Percentiles rank a stretch among this genome's conserved stretches.
Conservation (phyloP, 2,888 invertebrate species). For the Baccha elongata region DNA sequence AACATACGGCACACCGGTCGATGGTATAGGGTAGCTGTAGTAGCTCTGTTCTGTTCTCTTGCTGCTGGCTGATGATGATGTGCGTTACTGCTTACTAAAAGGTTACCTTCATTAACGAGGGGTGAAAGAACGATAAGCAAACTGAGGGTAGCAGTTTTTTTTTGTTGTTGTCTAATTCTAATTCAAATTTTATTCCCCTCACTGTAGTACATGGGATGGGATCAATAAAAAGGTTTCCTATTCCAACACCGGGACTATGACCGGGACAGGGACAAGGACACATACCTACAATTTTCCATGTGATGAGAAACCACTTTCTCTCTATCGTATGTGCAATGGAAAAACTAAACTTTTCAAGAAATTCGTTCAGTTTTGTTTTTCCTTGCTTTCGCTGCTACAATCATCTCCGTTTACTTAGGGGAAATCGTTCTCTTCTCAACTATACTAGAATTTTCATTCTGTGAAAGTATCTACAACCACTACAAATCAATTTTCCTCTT, state of each 20-base stretch:
- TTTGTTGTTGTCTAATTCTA: constrained; percentile 10
- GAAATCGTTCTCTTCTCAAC: constrained; percentile 50
- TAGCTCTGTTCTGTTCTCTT: not conserved
- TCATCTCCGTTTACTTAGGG: constrained; percentile 36
- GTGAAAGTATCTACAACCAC: constrained; percentile 54
- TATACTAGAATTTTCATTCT: constrained; percentile 36
- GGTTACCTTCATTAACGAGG: constrained; percentile 67
- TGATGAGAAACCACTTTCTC: constrained; percentile 57
- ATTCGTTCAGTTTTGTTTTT: constrained; percentile 70
- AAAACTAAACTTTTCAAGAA: constrained; percentile 68
- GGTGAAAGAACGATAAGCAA: constrained; percentile 70
- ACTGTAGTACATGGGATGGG: constrained; percentile 6
- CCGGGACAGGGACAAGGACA: constrained; percentile 19
- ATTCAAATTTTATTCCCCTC: constrained; percentile 51
- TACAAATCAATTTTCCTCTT: constrained; percentile 62
- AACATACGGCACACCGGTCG: constrained; percentile 68
- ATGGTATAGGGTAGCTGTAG: constrained; percentile 9
- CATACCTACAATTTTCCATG: constrained; percentile 44
- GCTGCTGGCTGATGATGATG: constrained; percentile 51
- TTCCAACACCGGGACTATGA: constrained; percentile 26
- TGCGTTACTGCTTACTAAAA: constrained; percentile 22
- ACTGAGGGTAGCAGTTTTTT: constrained; percentile 64
- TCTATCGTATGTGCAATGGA: constrained; percentile 26
- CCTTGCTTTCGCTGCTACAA: constrained; percentile 36
- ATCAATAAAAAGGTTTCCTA: constrained; percentile 66